Conservation (phyloP, 2,797 vertebrate genomes). For the Acrossocheilus fasciatus region DNA sequence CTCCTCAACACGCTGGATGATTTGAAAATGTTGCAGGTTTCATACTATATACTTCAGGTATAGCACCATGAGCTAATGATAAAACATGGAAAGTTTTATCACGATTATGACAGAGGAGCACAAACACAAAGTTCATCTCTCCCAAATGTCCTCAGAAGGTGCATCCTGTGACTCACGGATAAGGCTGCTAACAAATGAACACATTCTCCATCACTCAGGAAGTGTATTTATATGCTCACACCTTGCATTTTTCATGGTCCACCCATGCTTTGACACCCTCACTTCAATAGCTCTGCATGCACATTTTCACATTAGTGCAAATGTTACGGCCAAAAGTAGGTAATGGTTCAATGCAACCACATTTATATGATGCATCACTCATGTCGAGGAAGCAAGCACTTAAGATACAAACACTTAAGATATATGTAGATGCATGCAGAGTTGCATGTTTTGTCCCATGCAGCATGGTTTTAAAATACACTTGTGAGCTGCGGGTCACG, state of each 20-base stretch:
- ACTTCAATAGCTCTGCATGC: conserved; percentile 14
- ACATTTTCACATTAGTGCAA: background rate
- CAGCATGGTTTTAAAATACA: conserved; percentile 13
- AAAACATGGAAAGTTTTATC: background rate
- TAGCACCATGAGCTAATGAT: background rate
- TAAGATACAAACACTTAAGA: background rate
- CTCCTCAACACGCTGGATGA: background rate
- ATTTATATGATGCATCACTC: background rate
- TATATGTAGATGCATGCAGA: background rate
- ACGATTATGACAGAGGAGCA: background rate
- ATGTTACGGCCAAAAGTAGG: background rate
- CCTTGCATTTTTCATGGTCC: background rate
- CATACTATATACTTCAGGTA: background rate
- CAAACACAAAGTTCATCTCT: conserved; percentile 5
- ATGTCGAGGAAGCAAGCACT: background rate
- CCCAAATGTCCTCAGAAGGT: conserved; percentile 42
- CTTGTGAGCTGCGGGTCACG: background rate
- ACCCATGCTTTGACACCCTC: conserved; percentile 5
- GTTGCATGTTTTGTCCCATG: background rate
- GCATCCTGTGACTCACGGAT: conserved; percentile 43
- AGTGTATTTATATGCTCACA: conserved; percentile 39
- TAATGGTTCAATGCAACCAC: background rate
- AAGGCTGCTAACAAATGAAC: conserved; percentile 11
- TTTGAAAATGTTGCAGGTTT: background rate
- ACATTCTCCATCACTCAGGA: conserved; percentile 39